Evolutionary conservation across 2,888 invertebrate genomes (phyloP), one percentile per base, ranked within the genome.

Genomic region (Chirona hameri): DNA sequence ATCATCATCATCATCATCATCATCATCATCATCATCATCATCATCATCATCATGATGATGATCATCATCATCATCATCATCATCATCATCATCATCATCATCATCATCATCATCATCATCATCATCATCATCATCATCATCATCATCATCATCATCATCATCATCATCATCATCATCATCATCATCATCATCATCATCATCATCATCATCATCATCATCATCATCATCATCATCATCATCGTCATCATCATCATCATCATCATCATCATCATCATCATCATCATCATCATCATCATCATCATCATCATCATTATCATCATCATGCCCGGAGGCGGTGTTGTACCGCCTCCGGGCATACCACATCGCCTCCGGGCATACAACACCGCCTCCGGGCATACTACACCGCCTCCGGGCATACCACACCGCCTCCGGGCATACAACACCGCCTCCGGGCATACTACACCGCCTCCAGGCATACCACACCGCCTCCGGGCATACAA

Each of bases 1-100:
- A 65, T 65, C 65, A 65, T 65, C 65, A 65, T 65, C 65, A 65
- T 65, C 65, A 65, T 65, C 65, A 65, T 65, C 65, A 65, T 65
- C 65, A 65, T 65, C 65, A 65, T 65, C 65, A 65, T 65, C 65
- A 65, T 65, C 65, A 65, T 65, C 65, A 65, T 65, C 65, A 65
- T 65, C 65, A 65, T 65, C 65, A 65, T 65, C 65, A 65, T 65
- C 65, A 65, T 65, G 21, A 65, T 65, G 21, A 65, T 65, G 18
- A 65, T 65, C 65, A 65, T 65, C 65, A 65, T 65, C 65, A 65
- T 65, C n/a, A 65, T 65, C n/a, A 65, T 65, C n/a, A 65, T 21
- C n/a, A 65, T 65, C n/a, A 65, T 65, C n/a, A 65, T 65, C n/a
- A 65, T 65, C n/a, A 65, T 65, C n/a, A 65, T 65, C n/a, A 65